Evolutionary conservation across 2,888 invertebrate species (phyloP).

Genomic region (Crocallis elinguaria): DNA sequence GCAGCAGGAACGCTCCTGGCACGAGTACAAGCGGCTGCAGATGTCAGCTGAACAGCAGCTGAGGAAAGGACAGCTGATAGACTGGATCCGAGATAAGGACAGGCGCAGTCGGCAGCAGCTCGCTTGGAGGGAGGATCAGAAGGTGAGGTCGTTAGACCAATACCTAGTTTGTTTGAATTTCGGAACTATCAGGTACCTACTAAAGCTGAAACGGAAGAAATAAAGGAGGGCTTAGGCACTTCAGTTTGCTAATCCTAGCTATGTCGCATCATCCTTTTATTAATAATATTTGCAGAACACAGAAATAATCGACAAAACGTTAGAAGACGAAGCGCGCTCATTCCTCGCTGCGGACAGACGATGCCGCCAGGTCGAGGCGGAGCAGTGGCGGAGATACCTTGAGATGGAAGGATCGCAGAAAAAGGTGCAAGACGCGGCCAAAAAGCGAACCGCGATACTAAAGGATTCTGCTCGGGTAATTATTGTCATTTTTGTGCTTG

Average conservation of each 20-base stretch:
- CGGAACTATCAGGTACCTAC: no score
- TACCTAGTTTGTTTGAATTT: no score
- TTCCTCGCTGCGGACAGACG: slow-evolving; percentile 65
- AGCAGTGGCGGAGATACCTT: slow-evolving; percentile 50
- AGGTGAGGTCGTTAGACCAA: slow-evolving; percentile 59
- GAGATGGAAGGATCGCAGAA: slow-evolving; percentile 53
- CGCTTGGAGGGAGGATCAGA: slow-evolving; percentile 59
- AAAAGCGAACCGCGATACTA: slow-evolving; percentile 51
- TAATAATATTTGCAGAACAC: slow-evolving; percentile 50
- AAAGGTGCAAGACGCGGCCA: slow-evolving; percentile 55
- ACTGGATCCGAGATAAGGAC: slow-evolving; percentile 65
- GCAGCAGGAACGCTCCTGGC: slow-evolving; percentile 66
- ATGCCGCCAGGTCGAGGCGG: slow-evolving; percentile 48
- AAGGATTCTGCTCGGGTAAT: slow-evolving; percentile 63
- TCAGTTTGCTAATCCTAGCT: no score
- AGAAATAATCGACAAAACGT: slow-evolving; percentile 54
- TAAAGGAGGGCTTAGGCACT: no score
- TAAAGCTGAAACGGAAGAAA: no score
- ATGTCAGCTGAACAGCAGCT: slow-evolving; percentile 52
- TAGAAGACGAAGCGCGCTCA: slow-evolving; percentile 61
- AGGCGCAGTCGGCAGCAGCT: slow-evolving; percentile 53
- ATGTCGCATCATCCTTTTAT: no score
- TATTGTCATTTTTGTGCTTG: no score
- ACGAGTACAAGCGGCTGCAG: slow-evolving; percentile 68
- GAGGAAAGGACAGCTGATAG: slow-evolving; percentile 50